These are phyloP conservation scores for Ctenoplectra terminalis DNA, from an alignment of 1,140 invertebrate genomes.

Conservation along the genomic window DNA sequence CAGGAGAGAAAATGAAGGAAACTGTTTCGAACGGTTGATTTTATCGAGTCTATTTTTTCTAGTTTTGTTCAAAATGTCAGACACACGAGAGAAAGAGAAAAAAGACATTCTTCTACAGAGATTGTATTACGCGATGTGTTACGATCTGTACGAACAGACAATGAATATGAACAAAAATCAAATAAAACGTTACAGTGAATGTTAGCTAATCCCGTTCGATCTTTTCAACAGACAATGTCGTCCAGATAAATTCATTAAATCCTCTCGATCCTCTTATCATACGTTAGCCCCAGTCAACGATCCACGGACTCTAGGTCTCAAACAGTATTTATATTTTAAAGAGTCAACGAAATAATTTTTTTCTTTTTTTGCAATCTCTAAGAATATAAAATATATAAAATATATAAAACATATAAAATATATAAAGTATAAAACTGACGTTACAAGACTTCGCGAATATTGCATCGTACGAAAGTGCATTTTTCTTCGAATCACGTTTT, in stretches of 20 bases:
- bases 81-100: slow-evolving; percentile 53
- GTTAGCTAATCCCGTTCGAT: slow-evolving; percentile 47
- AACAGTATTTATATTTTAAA: too few species aligned
- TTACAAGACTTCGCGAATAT: too few species aligned
- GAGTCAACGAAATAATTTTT: too few species aligned
- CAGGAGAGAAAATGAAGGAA: slow-evolving; percentile 16
- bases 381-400: too few species aligned
- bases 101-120: slow-evolving; percentile 60
- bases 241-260: neutral
- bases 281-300: neutral
- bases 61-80: slow-evolving; percentile 71
- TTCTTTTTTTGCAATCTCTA: too few species aligned
- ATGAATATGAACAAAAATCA: slow-evolving; percentile 73
- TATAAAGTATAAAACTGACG: too few species aligned
- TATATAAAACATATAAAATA: too few species aligned
- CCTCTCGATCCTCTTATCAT: neutral
- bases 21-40: slow-evolving; percentile 69
- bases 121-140: slow-evolving; percentile 69
- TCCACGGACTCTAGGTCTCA: neutral
- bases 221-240: neutral
- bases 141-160: slow-evolving; percentile 67
- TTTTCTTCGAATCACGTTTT: too few species aligned
- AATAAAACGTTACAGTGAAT: slow-evolving; percentile 77
- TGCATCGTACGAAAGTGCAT: too few species aligned
- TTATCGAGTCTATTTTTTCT: slow-evolving; percentile 78